Evolutionary conservation across 2,797 vertebrate species (phyloP).

Genomic region (Darevskia nairensis): DNA sequence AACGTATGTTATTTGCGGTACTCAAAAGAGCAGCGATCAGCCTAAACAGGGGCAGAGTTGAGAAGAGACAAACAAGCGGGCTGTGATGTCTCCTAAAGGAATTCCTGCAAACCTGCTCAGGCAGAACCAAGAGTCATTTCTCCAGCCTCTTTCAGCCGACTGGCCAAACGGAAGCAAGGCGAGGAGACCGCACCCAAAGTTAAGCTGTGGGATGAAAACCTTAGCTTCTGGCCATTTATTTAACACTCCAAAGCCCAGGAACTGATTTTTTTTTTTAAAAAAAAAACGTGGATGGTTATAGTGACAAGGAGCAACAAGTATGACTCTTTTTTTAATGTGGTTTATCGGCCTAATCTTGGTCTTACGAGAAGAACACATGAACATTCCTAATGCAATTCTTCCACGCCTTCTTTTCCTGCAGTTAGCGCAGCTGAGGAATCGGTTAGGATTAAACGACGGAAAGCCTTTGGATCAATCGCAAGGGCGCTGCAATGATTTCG

Average conservation of each 20-base stretch:
- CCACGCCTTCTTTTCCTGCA: not conserved
- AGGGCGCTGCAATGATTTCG: not conserved
- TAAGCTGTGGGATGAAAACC: constrained; percentile 51
- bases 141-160: constrained; percentile 3
- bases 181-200: constrained; percentile 19
- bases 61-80: not conserved
- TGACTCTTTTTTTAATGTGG: not conserved
- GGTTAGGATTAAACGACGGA: not conserved
- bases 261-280: accelerated
- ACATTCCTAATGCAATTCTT: not conserved
- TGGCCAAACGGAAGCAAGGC: constrained; percentile 29
- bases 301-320: not conserved
- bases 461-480: not conserved
- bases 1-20: not conserved
- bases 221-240: constrained; percentile 58
- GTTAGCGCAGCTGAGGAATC: not conserved
- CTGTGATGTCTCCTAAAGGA: constrained; percentile 42
- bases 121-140: constrained; percentile 49
- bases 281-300: not conserved
- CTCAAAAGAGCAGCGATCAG: not conserved
- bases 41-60: not conserved
- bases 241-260: not conserved
- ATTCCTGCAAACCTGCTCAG: constrained; percentile 51
- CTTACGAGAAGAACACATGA: no score
- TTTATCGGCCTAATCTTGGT: not conserved